A percentile compares a stretch with the other conserved stretches of the same genome.
Evolutionary conservation across 1,140 invertebrate genomes (phyloP).

Genomic region (Aphelinus certus): DNA sequence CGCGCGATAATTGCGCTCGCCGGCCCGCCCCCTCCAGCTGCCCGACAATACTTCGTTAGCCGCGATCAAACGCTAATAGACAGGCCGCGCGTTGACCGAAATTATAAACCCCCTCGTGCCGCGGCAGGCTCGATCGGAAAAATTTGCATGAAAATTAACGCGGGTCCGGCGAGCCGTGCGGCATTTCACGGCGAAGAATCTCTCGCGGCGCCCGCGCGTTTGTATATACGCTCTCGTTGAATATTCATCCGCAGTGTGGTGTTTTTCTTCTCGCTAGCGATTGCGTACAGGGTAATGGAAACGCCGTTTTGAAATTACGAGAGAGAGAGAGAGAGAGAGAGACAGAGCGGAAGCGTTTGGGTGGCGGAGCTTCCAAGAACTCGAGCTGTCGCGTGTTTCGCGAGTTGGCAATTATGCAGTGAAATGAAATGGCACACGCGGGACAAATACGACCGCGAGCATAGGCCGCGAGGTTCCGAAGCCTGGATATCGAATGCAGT

Average conservation of each 20-base stretch:
- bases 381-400: no score
- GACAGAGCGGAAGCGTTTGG: no score
- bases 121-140: constrained; percentile 10
- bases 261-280: constrained; percentile 9
- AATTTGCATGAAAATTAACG: constrained; percentile 34
- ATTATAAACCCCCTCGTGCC: constrained; percentile 11
- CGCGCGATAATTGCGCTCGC: constrained; percentile 33
- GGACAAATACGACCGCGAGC: no score
- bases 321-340: no score
- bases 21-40: background rate
- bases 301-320: no score
- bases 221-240: background rate
- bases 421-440: no score
- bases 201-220: background rate
- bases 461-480: no score
- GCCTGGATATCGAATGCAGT: no score
- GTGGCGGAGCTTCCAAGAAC: no score
- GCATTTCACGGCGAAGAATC: constrained; percentile 5
- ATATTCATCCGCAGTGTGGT: constrained; percentile 10
- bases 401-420: no score
- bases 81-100: constrained; percentile 12
- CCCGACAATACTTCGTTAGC: constrained; percentile 41
- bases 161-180: background rate
- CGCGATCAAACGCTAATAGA: constrained; percentile 37
- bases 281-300: constrained; percentile 6